Evolutionary conservation across 2,797 vertebrate genomes (phyloP), one percentile per base, ranked within the genome.

Genomic region (Oryzias sinensis): DNA sequence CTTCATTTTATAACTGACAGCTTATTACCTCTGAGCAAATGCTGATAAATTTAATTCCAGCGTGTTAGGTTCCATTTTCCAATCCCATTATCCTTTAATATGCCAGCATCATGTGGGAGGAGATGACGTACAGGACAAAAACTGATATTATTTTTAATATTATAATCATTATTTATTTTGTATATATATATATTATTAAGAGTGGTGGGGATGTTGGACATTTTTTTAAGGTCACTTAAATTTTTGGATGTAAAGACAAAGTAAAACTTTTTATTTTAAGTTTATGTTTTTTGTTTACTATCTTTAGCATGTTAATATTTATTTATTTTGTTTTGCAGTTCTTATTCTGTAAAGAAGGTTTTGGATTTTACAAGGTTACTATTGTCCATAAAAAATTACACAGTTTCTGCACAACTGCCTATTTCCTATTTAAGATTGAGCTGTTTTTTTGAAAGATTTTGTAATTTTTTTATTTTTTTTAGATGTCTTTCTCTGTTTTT

Each of bases 1-100:
- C 90, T 92, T 93, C 88, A 90, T 90, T 92, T 91, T 91, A 87
- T 91, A 92, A 90, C 89, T 92, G 92, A 92, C 90, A 92, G 91
- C 90, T 91, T 93, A 93, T 92, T 92, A 91, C 90, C 85, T 90
- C 90, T 89, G 89, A 92, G 90, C 91, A 90, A 86, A 88, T 89
- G 88, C 88, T 92, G 92, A 92, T 92, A 91, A 91, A 91, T 92
- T 91, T 89, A 91, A 93, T 92, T 91, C 90, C 87, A 77, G 83
- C 79, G 87, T 92, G 89, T 92, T 92, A 91, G 88, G 84, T 88
- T 89, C 91, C 89, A 92, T 93, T 92, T 92, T 91, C 79, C 74
- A 69, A 91, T 86, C 89, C 87, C 82, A 93, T 93, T 92, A 92
- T 90, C 86, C 79, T 67, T 83, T 91, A 90, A 91, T 90, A 76